These are phyloP conservation scores for Brenthis daphne DNA, from an alignment of 2,888 invertebrate species.

Conservation along the genomic window DNA sequence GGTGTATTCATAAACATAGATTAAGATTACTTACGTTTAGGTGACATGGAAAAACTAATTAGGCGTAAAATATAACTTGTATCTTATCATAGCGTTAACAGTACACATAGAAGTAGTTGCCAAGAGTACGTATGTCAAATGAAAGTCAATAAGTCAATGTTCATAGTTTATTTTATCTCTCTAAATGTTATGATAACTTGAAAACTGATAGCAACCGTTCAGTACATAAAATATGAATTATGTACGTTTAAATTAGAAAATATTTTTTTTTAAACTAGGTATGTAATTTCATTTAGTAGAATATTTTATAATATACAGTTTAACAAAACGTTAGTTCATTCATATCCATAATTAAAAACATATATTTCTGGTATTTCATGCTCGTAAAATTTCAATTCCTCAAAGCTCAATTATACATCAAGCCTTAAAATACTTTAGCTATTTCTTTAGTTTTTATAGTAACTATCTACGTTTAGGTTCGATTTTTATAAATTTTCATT, in stretches of 20 bases:
- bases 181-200: conserved; percentile 6
- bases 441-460: not conserved
- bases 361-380: too few species aligned
- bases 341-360: too few species aligned
- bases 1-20: conserved; percentile 64
- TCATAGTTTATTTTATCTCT: conserved; percentile 33
- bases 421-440: too few species aligned
- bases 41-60: conserved; percentile 60
- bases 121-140: conserved; percentile 39
- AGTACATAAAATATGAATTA: not conserved
- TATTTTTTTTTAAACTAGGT: not conserved
- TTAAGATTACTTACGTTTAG: conserved; percentile 57
- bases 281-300: not conserved
- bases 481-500: not conserved
- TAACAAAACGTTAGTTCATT: too few species aligned
- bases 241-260: not conserved
- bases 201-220: conserved; percentile 7
- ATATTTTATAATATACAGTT: too few species aligned
- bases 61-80: conserved; percentile 43
- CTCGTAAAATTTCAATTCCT: too few species aligned
- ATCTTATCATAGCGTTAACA: conserved; percentile 33
- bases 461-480: not conserved
- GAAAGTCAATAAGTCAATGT: conserved; percentile 41
- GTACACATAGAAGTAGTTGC: conserved; percentile 27
- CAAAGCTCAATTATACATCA: too few species aligned